Evolutionary conservation across 2,113 vertebrate species (phyloP).

Genomic region (Calyptommatus sinebrachiatus): DNA sequence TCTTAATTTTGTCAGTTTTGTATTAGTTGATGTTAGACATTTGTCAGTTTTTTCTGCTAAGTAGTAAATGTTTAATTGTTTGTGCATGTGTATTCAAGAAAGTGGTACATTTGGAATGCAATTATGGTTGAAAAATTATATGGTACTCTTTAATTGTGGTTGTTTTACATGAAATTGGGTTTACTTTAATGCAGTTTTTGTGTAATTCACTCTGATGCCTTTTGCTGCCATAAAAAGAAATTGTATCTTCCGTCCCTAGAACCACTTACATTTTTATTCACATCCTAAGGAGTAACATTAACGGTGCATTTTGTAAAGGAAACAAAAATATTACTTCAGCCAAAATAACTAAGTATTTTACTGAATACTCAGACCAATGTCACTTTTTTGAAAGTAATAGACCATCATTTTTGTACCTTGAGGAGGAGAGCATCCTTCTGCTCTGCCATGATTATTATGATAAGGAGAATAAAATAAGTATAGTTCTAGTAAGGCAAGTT

Average conservation of each 20-base stretch:
- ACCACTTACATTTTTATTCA: background rate
- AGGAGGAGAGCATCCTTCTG: background rate
- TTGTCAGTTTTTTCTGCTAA: background rate
- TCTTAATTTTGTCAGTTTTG: background rate
- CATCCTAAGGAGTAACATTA: background rate
- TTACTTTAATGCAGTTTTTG: background rate
- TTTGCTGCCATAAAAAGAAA: background rate
- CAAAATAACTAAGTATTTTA: no score
- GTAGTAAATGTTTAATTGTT: background rate
- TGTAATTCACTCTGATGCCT: background rate
- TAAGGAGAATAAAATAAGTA: background rate
- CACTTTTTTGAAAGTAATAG: background rate
- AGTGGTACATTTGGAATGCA: slow-evolving; percentile 2
- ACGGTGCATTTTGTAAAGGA: background rate
- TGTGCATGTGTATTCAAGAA: background rate
- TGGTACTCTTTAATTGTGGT: background rate
- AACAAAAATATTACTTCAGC: background rate
- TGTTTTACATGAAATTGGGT: background rate
- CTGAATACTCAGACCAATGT: background rate
- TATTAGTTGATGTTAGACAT: background rate
- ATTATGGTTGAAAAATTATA: slow-evolving; percentile 2
- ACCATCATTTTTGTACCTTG: no score
- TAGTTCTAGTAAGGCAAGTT: no score
- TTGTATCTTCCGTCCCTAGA: background rate
- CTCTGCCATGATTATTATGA: background rate